Base-by-base conservation (phyloP, 2,113 vertebrate species). In the Ochotona princeps region DNA sequence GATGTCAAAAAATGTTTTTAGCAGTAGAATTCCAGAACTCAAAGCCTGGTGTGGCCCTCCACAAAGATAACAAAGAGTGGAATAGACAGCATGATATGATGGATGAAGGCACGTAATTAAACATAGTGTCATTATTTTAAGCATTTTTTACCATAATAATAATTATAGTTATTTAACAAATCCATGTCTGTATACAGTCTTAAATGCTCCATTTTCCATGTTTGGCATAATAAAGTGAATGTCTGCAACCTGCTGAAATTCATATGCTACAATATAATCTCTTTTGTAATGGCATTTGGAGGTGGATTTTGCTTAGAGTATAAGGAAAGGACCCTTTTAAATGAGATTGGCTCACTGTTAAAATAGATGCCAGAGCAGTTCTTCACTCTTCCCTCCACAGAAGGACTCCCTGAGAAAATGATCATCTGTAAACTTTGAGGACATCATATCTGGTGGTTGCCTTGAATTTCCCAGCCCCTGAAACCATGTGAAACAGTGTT, bases 61-160 rank as follows among this genome's bases (percentile, higher is more conserved):
- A 44, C 4, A 32, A 30, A 72, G 38, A 25, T 1, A 57, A 44
- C 25, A 0, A 75, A 49, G 10, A 78, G 28, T 26, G 30, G 47
- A 23, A 92, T 44, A 82, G 5, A 32, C 0, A 12, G 3, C 9
- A 4, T 83, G 35, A 4, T 69, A 74, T 78, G 18, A 51, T n/a
- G 32, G 26, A 3, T 15, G 23, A 14, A 18, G 4, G 0, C n/a
- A 1, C 1, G 10, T 5, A 3, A 5, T 38, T 67, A 20, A n/a
- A 92, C 92, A 70, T 23, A 79, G 47, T 72, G 14, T 47, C 25
- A 61, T 73, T 25, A 26, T 79, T 90, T 89, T 54, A 70, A 35
- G 11, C 18, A 9, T n/a, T 94, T 1, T 72, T 61, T 54, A 61
- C 54, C 26, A 79, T 57, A 61, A 74, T 65, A 11, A 47, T 60